Evolutionary conservation across 2,113 vertebrate genomes (phyloP), one percentile per base, ranked within the genome.

Genomic region (Aspidoscelis tigris): DNA sequence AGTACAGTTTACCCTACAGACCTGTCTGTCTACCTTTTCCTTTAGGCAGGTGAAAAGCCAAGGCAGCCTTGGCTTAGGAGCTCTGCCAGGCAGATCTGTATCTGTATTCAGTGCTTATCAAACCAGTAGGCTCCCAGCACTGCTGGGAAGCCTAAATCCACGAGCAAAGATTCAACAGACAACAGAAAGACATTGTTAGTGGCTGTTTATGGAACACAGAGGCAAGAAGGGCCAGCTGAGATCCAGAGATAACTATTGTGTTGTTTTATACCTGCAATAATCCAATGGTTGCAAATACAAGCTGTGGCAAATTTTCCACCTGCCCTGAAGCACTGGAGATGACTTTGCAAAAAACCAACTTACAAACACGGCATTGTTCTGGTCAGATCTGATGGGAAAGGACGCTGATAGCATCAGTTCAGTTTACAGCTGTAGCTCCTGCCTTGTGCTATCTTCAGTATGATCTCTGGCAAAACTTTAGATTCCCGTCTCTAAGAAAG

Each of bases 301-400:
- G 10, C n/a, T 69, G 78, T 43, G 68, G 44, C 76, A 80, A 53
- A 88, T 72, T 6, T 55, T 73, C 89, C 85, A 88, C 89, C 83
- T 89, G 81, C 82, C 88, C 68, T 6, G 55, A 82, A 84, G 88
- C 79, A 3, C 69, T 26, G 53, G 77, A 58, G 89, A 82, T 70
- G 79, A 87, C 84, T 88, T 0, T 0, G 86, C 88, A 90, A 80
- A 70, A 20, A 89, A 86, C 50, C 84, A 86, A 84, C 82, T 87
- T 85, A 81, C 76, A 87, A n/a, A 3, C 75, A 76, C 39, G 78
- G 77, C 85, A 82, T 85, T 88, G 77, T 83, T 90, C 83, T 79
- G 84, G 43, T 26, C 76, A 64, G 16, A 74, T 24, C 72, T 21
- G 8, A 76, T 14, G 83, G 83, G 83, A 90, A 41, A 84, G 7